Conservation (phyloP, 2,113 vertebrate genomes). For the Sprattus sprattus region DNA sequence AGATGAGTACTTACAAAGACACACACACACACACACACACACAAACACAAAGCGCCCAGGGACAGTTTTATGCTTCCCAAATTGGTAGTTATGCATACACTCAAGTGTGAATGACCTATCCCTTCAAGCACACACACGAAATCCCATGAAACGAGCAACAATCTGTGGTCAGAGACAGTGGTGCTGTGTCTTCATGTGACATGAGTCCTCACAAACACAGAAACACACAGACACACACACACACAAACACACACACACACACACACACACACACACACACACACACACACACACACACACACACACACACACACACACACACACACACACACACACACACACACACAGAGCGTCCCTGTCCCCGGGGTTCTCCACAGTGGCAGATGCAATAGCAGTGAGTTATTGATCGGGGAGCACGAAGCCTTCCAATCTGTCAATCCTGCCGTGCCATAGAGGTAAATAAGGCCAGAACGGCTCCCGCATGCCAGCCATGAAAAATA, state of each 20-base stretch:
- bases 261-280: too few species aligned
- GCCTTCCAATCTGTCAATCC: slow-evolving; percentile 65
- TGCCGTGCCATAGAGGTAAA: slow-evolving; percentile 56
- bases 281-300: too few species aligned
- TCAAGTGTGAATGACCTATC: background rate
- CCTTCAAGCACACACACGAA: background rate
- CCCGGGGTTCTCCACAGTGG: slow-evolving; percentile 43
- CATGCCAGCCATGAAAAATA: slow-evolving; percentile 64
- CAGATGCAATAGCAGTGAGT: slow-evolving; percentile 66
- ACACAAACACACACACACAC: too few species aligned
- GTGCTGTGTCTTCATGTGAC: background rate
- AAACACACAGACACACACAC: too few species aligned
- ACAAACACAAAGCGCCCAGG: too few species aligned
- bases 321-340: slow-evolving; percentile 21
- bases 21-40: background rate
- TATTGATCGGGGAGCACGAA: slow-evolving; percentile 68
- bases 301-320: too few species aligned
- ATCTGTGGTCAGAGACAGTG: background rate
- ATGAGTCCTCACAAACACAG: background rate
- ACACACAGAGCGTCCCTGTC: slow-evolving; percentile 29
- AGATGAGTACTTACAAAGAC: background rate
- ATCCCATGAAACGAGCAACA: background rate
- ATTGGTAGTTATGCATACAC: background rate
- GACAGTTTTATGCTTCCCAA: background rate
- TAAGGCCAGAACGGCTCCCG: slow-evolving; percentile 48